Percentiles rank a stretch among this genome's conserved stretches.
Evolutionary conservation across 2,797 vertebrate species (phyloP).

Genomic region (Poeciliopsis turneri): DNA sequence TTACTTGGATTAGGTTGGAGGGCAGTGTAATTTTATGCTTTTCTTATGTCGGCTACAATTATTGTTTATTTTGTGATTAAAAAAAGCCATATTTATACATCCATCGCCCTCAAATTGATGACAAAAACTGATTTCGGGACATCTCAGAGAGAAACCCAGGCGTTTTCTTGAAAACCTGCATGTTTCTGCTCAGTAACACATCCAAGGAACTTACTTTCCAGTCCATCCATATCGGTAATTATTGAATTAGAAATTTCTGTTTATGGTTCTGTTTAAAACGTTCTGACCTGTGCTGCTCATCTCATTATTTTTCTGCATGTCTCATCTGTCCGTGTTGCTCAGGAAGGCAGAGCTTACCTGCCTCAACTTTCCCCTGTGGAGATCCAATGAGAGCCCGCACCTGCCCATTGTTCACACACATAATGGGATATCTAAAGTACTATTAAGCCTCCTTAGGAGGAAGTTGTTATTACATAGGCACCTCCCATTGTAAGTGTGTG

Average conservation of each 20-base stretch:
- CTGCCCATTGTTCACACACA: constrained; percentile 18
- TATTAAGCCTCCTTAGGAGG: constrained; percentile 36
- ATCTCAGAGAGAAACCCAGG: neutral
- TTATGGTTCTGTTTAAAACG: neutral
- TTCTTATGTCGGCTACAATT: neutral
- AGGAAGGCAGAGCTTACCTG: neutral
- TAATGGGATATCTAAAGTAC: constrained; percentile 16
- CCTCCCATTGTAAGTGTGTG: constrained; percentile 7
- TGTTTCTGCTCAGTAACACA: neutral
- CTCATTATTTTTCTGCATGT: neutral
- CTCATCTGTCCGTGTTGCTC: neutral
- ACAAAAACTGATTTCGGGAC: neutral
- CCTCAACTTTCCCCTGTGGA: neutral
- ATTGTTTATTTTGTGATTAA: neutral
- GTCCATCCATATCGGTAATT: neutral
- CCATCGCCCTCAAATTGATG: no score
- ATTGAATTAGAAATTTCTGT: neutral
- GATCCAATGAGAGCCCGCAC: neutral
- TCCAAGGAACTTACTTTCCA: neutral
- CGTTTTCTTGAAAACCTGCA: neutral
- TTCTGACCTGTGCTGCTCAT: neutral
- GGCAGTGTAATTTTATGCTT: neutral
- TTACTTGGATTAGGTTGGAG: neutral
- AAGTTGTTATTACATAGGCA: constrained; percentile 43
- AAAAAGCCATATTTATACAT: neutral